These are phyloP conservation scores for Melieria picta DNA, from an alignment of 2,888 invertebrate genomes.

Conservation along the genomic window DNA sequence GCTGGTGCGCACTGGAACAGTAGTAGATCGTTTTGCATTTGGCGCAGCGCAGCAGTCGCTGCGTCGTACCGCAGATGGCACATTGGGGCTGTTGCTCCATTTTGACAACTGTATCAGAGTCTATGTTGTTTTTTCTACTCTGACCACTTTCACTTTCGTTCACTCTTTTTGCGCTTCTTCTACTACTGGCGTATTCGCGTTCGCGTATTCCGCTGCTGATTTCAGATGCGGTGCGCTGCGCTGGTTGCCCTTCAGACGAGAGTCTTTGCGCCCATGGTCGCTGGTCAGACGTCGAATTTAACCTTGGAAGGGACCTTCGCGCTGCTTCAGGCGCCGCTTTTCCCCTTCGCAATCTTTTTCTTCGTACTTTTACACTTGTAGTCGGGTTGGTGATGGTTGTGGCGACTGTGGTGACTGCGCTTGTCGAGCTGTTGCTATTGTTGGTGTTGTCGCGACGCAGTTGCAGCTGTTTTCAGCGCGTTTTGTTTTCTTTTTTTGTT, in stretches of 20 bases:
- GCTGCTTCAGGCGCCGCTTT: slow-evolving; percentile 33
- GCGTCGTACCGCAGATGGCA: slow-evolving; percentile 58
- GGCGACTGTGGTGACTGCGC: background rate
- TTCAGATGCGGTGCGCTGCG: no score
- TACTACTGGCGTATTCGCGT: no score
- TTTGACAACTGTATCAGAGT: background rate
- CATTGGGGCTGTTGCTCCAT: slow-evolving; percentile 46
- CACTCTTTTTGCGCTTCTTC: background rate
- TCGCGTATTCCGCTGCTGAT: no score
- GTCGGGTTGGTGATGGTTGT: background rate
- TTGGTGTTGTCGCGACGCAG: slow-evolving; percentile 7
- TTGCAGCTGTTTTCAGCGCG: slow-evolving; percentile 36
- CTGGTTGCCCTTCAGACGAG: no score
- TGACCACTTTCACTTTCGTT: slow-evolving; percentile 5
- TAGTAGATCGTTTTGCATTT: slow-evolving; percentile 80
- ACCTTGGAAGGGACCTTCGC: slow-evolving; percentile 44
- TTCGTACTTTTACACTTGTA: slow-evolving; percentile 5
- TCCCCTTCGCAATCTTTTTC: slow-evolving; percentile 8
- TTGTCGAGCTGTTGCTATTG: slow-evolving; percentile 1
- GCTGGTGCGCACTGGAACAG: slow-evolving; percentile 83
- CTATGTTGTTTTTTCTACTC: background rate
- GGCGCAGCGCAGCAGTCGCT: slow-evolving; percentile 74
- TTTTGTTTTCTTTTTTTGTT: background rate
- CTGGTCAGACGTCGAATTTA: slow-evolving; percentile 27
- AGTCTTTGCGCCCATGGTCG: no score